Percentiles rank a stretch among this genome's conserved stretches.
Conservation (phyloP, 2,797 vertebrate species). For the Pangasius djambal region DNA sequence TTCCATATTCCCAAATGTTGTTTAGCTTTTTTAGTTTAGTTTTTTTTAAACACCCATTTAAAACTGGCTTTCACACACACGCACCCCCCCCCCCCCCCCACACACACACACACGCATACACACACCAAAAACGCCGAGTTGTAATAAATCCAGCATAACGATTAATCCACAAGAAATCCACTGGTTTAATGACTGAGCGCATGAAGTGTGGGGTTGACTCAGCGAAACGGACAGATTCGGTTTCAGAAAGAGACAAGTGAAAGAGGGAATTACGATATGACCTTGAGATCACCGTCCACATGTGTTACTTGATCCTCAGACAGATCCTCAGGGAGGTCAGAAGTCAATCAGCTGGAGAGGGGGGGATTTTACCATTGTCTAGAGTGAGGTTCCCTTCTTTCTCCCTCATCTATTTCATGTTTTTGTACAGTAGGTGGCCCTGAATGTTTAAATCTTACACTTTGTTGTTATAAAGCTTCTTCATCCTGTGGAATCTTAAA, state of each 20-base stretch:
- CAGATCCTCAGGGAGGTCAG: constrained; percentile 5
- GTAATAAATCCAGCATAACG: not conserved
- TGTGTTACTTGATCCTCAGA: constrained; percentile 9
- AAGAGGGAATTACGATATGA: constrained; percentile 2
- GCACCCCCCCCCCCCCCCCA: not conserved
- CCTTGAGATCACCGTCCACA: constrained; percentile 2
- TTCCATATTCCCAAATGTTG: not conserved
- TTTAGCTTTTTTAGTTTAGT: not conserved
- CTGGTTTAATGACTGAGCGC: not conserved
- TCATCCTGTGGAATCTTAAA: not conserved
- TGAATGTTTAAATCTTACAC: not conserved
- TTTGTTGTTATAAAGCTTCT: not conserved
- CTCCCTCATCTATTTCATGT: not conserved
- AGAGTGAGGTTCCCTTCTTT: not conserved
- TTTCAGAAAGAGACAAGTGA: not conserved
- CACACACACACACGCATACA: not conserved
- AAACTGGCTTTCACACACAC: not conserved
- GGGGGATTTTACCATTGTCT: not conserved
- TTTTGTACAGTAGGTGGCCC: not conserved
- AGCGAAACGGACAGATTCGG: constrained; percentile 1
- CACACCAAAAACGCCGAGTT: not conserved
- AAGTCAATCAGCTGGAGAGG: not conserved
- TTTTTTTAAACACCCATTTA: not conserved
- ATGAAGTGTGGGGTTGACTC: not conserved
- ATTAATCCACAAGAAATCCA: not conserved